Evolutionary conservation across 2,888 invertebrate species (phyloP), one percentile per base, ranked within the genome.

Genomic region (Drosophila merina): DNA sequence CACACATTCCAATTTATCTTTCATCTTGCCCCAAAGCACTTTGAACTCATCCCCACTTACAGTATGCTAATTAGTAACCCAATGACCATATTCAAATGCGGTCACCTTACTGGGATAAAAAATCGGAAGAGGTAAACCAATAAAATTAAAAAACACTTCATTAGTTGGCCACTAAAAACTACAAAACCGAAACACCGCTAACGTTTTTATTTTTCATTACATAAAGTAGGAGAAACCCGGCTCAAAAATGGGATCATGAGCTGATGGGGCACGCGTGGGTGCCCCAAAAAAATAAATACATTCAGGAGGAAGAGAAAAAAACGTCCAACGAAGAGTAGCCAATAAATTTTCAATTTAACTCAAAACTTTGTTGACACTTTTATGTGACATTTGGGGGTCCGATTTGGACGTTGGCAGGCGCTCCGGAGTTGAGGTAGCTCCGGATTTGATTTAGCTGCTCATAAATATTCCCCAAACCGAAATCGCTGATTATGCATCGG

Each of bases 141-240:
- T 54, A 71, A 69, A 66, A 45, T 44, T 68, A 49, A 74, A 74
- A 85, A 72, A 76, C 79, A 76, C 86, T 79, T 82, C 58, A 86
- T 80, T 86, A 85, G 72, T 59, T 44, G 56, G 38, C 45, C 58
- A 48, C 44, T 25, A 64, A 67, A 66, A 69, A 69, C 71, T 69
- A 66, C 55, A 57, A 50, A 64, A 36, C 57, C 58, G 57, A 64
- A 64, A 67, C 54, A 33, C 64, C 72, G 64, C 57, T 9, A 14
- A 52, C 10, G 44, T 63, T 51, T 70, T 68, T 51, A 57, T 63
- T 51, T 70, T 66, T 25, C 36, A 62, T 86, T 81, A 81, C 59
- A 81, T 86, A 86, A 86, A 48, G 38, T 8, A 9, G 38, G 59
- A 45, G 36, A 49, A 49, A 49, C 47, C 60, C 33, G 44, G 33